phyloP scores from a whole-genome alignment of 2,888 invertebrate species.

The Falcaria lacertinaria region DNA sequence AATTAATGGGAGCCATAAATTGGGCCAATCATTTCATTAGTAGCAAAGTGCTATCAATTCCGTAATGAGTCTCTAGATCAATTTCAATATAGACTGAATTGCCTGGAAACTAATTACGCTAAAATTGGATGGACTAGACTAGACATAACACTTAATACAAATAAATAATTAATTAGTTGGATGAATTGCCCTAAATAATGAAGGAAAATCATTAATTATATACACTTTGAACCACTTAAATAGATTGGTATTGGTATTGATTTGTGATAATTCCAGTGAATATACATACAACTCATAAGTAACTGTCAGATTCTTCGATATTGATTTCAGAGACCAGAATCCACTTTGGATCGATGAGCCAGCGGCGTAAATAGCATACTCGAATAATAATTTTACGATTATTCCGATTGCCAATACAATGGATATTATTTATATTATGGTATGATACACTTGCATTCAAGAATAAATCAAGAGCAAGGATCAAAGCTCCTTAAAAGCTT shows the following conservation, averaged over 20 bases:
- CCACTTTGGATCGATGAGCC: too few species aligned
- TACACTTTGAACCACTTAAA: too few species aligned
- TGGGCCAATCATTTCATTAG: not conserved
- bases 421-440: too few species aligned
- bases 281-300: too few species aligned
- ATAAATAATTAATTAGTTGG: not conserved
- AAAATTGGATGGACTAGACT: slow-evolving; percentile 10
- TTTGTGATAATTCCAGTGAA: too few species aligned
- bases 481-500: slow-evolving; percentile 6
- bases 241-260: too few species aligned
- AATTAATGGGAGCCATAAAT: not conserved
- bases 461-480: slow-evolving; percentile 2
- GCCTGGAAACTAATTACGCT: slow-evolving; percentile 14
- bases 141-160: slow-evolving; percentile 11
- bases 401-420: too few species aligned
- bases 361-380: too few species aligned
- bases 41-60: not conserved
- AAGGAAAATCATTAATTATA: too few species aligned
- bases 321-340: too few species aligned
- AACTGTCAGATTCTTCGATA: too few species aligned
- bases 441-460: not conserved
- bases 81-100: slow-evolving; percentile 9
- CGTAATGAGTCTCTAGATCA: slow-evolving; percentile 17
- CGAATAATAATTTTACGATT: too few species aligned
- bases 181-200: not conserved